Conservation (phyloP, 1,140 invertebrate species). For the Eupeodes corollae region DNA sequence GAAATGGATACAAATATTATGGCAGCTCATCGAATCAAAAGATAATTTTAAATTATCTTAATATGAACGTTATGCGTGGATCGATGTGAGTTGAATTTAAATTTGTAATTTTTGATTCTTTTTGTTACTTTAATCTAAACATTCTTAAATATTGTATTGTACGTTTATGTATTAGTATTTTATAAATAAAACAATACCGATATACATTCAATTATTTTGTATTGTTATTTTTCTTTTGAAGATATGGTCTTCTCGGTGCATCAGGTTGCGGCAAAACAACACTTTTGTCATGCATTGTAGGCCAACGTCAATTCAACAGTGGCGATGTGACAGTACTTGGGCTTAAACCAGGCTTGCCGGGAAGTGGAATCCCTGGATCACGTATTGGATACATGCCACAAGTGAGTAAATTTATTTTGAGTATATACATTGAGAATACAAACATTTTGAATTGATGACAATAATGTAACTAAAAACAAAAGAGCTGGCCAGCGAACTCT, state of each 20-base stretch:
- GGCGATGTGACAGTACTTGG: constrained; percentile 73
- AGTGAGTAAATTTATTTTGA: constrained; percentile 30
- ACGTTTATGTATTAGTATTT: too few relatives aligned
- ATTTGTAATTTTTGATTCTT: constrained; percentile 4
- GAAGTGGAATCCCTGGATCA: constrained; percentile 65
- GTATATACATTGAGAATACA: neutral
- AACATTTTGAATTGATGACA: neutral
- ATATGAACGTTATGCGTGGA: constrained; percentile 47
- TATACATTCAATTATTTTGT: constrained; percentile 1
- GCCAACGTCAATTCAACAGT: constrained; percentile 56
- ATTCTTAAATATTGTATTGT: too few relatives aligned
- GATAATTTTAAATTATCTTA: constrained; percentile 42
- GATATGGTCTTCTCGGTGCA: constrained; percentile 75
- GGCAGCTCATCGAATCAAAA: constrained; percentile 41
- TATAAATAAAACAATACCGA: too few relatives aligned
- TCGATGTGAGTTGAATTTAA: constrained; percentile 43
- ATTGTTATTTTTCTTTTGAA: constrained; percentile 31
- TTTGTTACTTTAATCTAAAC: neutral
- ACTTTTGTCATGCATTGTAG: constrained; percentile 73
- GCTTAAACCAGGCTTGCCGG: constrained; percentile 56
- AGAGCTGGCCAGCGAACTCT: neutral
- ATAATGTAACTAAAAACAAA: neutral
- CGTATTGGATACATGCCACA: constrained; percentile 79
- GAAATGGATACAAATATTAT: constrained; percentile 45
- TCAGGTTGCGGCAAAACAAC: constrained; percentile 82